Conservation (phyloP, 1,140 invertebrate genomes). For the Diprion similis region DNA sequence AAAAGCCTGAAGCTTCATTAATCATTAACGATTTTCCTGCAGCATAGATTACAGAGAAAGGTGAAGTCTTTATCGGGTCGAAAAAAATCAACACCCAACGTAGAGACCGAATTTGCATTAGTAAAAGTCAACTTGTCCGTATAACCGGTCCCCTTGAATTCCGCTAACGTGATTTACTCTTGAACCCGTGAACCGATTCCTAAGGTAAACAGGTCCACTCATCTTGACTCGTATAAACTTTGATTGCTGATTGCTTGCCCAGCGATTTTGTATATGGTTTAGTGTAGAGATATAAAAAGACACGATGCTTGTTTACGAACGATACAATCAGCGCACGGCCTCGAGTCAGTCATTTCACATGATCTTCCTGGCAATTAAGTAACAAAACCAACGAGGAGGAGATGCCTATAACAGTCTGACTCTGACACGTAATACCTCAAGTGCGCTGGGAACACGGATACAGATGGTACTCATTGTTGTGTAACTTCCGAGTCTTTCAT, state of each 20-base stretch:
- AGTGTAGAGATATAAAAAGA: neutral
- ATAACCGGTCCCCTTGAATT: neutral
- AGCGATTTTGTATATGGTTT: no score
- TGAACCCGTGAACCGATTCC: neutral
- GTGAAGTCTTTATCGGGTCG: no score
- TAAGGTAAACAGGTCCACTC: neutral
- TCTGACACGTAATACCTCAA: neutral
- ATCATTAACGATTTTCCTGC: no score
- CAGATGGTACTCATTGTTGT: neutral
- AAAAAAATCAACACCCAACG: no score
- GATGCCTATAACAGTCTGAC: neutral
- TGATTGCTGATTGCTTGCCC: no score
- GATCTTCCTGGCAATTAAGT: constrained; percentile 5
- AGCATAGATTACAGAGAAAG: no score
- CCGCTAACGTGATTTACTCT: neutral
- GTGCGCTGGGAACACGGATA: neutral
- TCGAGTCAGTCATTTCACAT: neutral
- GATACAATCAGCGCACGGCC: neutral
- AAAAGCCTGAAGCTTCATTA: no score
- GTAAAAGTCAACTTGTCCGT: no score
- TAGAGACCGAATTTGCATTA: no score
- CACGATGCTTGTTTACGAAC: neutral
- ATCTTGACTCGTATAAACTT: no score
- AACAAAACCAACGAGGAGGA: neutral
- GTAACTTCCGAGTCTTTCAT: constrained; percentile 1